Evolutionary conservation across 2,113 vertebrate species (phyloP).

Genomic region (Amphilophus citrinellus): DNA sequence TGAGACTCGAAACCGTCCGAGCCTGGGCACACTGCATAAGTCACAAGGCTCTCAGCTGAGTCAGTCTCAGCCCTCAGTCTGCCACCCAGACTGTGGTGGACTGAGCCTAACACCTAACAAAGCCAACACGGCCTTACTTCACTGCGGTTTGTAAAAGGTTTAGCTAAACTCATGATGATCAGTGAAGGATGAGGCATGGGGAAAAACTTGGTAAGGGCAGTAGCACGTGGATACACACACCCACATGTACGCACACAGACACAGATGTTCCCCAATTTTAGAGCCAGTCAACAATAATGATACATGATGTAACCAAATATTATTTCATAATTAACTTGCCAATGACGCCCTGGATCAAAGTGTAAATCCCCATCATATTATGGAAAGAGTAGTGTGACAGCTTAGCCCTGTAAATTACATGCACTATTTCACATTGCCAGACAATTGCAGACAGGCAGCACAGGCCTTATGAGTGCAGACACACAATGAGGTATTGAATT

Average conservation of each 20-base stretch:
- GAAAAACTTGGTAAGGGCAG: conserved; percentile 38
- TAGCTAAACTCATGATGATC: conserved; percentile 62
- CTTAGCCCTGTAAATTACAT: conserved; percentile 45
- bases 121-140: conserved; percentile 55
- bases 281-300: conserved; percentile 46
- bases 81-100: conserved; percentile 69
- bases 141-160: conserved; percentile 54
- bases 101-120: conserved; percentile 53
- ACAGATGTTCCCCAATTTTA: conserved; percentile 15
- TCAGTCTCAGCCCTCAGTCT: conserved; percentile 60
- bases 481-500: neutral
- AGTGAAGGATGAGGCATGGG: conserved; percentile 59
- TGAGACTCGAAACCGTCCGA: conserved; percentile 48
- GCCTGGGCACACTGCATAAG: conserved; percentile 47
- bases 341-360: conserved; percentile 45
- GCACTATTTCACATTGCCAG: conserved; percentile 51
- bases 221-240: conserved; percentile 1
- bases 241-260: neutral
- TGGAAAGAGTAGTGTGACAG: conserved; percentile 61
- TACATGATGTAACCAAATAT: conserved; percentile 58
- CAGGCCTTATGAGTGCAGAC: neutral
- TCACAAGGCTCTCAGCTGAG: conserved; percentile 76
- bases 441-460: conserved; percentile 19
- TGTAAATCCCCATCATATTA: conserved; percentile 54
- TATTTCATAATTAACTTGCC: conserved; percentile 56